phyloP scores from a whole-genome alignment of 2,113 vertebrate species.

The Empidonax alnorum region DNA sequence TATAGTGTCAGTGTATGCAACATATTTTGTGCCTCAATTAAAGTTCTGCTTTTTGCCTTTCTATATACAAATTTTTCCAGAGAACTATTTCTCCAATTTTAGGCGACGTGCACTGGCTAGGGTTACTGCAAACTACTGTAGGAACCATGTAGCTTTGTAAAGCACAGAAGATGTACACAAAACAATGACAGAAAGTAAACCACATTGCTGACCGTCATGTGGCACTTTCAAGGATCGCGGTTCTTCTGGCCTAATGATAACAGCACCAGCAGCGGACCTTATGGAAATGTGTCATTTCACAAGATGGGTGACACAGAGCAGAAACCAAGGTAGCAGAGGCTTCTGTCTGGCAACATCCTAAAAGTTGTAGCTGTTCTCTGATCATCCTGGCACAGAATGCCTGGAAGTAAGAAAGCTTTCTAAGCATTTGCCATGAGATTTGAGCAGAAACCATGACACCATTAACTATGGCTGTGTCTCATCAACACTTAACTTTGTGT shows the following conservation, averaged over 20 bases:
- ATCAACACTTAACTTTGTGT: background rate
- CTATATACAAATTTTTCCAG: too few relatives aligned
- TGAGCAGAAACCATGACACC: background rate
- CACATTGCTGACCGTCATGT: rapidly evolving
- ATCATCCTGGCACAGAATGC: background rate
- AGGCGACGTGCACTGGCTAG: rapidly evolving
- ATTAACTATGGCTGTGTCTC: background rate
- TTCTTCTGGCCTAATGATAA: background rate
- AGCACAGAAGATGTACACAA: background rate
- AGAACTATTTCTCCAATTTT: too few relatives aligned
- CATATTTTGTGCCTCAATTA: too few relatives aligned
- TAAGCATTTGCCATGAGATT: background rate
- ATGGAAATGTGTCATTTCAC: background rate
- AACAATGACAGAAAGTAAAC: background rate
- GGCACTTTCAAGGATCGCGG: background rate
- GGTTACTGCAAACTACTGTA: background rate
- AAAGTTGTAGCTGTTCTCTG: background rate
- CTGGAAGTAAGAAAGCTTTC: background rate
- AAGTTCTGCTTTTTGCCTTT: too few relatives aligned
- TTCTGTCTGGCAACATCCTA: background rate
- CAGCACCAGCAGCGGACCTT: background rate
- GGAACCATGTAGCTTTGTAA: background rate
- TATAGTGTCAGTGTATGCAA: too few relatives aligned
- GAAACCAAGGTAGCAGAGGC: background rate
- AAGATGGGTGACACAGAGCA: background rate